These are phyloP conservation scores for Shinisaurus crocodilurus DNA, from an alignment of 2,113 vertebrate species.

Conservation along the genomic window DNA sequence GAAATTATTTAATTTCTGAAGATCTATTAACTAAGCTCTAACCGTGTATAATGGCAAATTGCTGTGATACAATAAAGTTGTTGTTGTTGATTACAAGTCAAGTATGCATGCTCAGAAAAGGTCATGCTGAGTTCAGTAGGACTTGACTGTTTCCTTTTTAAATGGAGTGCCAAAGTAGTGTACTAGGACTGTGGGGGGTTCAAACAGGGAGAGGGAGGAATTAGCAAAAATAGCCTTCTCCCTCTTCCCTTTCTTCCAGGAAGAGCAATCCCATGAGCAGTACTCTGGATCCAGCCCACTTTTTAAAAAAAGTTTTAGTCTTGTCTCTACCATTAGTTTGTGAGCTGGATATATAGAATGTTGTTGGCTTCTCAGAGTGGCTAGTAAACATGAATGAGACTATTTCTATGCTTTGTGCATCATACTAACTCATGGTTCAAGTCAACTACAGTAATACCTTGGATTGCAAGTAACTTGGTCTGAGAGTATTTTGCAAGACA, in stretches of 20 bases:
- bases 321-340: accelerated
- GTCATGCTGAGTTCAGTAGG: neutral
- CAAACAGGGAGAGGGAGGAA: neutral
- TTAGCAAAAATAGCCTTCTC: too few species aligned
- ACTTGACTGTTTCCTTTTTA: neutral
- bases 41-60: too few species aligned
- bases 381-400: neutral
- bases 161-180: neutral
- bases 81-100: too few species aligned
- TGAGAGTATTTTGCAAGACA: too few species aligned
- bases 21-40: too few species aligned
- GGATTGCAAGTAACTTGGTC: too few species aligned
- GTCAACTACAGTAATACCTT: too few species aligned
- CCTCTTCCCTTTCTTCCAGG: too few species aligned
- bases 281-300: neutral
- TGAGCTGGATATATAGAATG: neutral
- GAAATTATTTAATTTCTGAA: too few species aligned
- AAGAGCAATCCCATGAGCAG: neutral
- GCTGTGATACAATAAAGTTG: too few species aligned
- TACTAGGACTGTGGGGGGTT: neutral
- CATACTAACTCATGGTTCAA: neutral
- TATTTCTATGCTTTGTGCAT: neutral
- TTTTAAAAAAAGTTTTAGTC: neutral
- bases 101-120: neutral
- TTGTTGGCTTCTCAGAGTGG: neutral